Evolutionary conservation across 2,113 vertebrate species (phyloP).

Genomic region (Psammodynastes pulverulentus): DNA sequence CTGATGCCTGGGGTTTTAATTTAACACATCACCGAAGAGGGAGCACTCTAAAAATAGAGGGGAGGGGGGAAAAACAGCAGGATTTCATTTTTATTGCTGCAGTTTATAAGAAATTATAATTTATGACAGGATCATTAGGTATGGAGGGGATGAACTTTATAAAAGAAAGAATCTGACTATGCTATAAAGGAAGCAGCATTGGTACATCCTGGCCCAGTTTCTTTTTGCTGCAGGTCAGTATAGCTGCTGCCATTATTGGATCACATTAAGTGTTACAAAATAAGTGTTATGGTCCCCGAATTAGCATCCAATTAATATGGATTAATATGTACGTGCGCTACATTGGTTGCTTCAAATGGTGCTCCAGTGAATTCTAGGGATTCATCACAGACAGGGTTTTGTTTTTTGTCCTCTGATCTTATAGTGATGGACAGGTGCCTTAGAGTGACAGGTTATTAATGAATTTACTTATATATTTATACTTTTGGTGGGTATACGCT

Average conservation of each 20-base stretch:
- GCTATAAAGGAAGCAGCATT: constrained; percentile 34
- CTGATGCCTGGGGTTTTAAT: constrained; percentile 77
- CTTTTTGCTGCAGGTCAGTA: constrained; percentile 2
- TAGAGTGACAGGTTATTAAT: not conserved
- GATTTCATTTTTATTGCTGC: constrained; percentile 71
- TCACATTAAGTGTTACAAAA: not conserved
- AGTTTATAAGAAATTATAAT: constrained; percentile 74
- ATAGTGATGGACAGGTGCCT: not conserved
- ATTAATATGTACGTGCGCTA: not conserved
- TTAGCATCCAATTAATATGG: not conserved
- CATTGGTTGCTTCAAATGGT: not conserved
- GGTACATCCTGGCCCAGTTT: not conserved
- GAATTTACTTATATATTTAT: not conserved
- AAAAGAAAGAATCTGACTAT: constrained; percentile 17
- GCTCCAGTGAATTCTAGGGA: not conserved
- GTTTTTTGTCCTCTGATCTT: not conserved
- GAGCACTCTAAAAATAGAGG: constrained; percentile 49
- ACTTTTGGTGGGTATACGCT: not conserved
- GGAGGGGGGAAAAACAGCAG: constrained; percentile 41
- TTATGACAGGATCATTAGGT: constrained; percentile 77
- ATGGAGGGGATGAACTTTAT: constrained; percentile 63
- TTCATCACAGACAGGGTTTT: not conserved
- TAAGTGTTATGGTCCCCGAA: not conserved
- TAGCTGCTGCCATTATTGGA: not conserved
- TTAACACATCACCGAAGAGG: constrained; percentile 77